A percentile compares a stretch with the other conserved stretches of the same genome.
Conservation (phyloP, 30 jellyfish, hydroid and myxozoan genomes). For the Turritopsis rubra region DNA sequence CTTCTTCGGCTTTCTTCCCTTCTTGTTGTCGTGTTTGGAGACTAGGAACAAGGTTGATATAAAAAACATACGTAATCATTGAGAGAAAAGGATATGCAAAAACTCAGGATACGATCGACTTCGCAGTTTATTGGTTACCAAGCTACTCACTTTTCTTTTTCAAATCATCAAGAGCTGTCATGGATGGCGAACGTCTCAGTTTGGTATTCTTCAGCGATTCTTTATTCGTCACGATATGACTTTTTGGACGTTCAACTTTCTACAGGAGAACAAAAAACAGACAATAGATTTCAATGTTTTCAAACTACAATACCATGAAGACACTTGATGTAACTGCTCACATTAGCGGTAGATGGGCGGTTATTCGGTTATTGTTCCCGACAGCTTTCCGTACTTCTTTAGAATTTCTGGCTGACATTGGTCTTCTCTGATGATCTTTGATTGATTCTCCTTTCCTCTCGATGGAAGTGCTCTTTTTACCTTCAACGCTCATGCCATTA, state of each 20-base stretch:
- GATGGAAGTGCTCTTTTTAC: background rate
- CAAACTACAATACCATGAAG: background rate
- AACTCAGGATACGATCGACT: background rate
- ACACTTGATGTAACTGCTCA: background rate
- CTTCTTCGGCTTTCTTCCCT: slow-evolving; percentile 80
- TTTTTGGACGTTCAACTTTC: slow-evolving; percentile 18
- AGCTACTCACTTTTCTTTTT: slow-evolving; percentile 87
- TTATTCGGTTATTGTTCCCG: background rate
- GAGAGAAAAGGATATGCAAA: background rate
- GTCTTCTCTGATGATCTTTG: background rate
- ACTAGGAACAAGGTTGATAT: slow-evolving; percentile 23
- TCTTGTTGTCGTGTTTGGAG: slow-evolving; percentile 54
- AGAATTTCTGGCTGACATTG: background rate
- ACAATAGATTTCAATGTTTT: background rate
- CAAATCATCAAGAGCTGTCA: slow-evolving; percentile 78
- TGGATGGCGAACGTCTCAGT: slow-evolving; percentile 82
- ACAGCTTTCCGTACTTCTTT: background rate
- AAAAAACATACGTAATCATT: background rate
- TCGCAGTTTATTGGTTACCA: too few species aligned
- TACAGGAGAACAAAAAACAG: background rate
- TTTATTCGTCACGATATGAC: slow-evolving; percentile 49
- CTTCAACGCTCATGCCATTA: background rate
- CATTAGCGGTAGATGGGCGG: background rate
- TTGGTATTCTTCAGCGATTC: slow-evolving; percentile 38
- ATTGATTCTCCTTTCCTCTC: background rate